Evolutionary conservation across 1,140 invertebrate species (phyloP), one percentile per base, ranked within the genome.

Genomic region (Druon quercuslanigerum): DNA sequence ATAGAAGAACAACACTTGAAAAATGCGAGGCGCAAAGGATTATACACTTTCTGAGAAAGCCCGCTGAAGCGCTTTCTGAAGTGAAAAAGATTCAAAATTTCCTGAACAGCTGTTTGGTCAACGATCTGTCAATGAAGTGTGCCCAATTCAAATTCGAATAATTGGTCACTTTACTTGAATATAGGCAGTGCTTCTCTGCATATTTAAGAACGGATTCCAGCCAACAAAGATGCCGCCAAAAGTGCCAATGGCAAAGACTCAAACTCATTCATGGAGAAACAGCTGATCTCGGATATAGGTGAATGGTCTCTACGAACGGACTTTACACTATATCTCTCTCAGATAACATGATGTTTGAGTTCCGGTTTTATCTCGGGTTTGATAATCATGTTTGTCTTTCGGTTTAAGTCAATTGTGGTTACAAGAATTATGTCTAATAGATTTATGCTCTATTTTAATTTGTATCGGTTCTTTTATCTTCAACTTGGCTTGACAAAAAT

Each of bases 101-200:
- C 57, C 57, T 46, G 40, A 66, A 66, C 60, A 66, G 60, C 60
- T 66, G 60, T 66, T 66, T 66, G 60, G 60, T 40, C 60, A 66
- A 33, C 33, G 60, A 66, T 66, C 33, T 66, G 60, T 66, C 60
- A 66, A 46, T 20, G 60, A 66, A 66, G 60, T 16, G 60, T 66
- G 60, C 33, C 60, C 33, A 40, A 66, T 66, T 40, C 33, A 66
- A 66, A 40, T 66, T 25, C 40, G n/a, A 66, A 66, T 66, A 66
- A 66, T 66, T 66, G 60, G 25, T 66, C 40, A 66, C 40, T 66
- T 66, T 46, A 40, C 20, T 40, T 6, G 60, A 66, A 66, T 66
- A 40, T 40, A 33, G 40, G 16, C 57, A 66, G 33, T 66, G 20
- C 57, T 66, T 40, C 40, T 25, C 11, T 33, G 16, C 20, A 33